Evolutionary conservation across 2,888 invertebrate species (phyloP), one percentile per base, ranked within the genome.

Genomic region (Ennomos quercinarius): DNA sequence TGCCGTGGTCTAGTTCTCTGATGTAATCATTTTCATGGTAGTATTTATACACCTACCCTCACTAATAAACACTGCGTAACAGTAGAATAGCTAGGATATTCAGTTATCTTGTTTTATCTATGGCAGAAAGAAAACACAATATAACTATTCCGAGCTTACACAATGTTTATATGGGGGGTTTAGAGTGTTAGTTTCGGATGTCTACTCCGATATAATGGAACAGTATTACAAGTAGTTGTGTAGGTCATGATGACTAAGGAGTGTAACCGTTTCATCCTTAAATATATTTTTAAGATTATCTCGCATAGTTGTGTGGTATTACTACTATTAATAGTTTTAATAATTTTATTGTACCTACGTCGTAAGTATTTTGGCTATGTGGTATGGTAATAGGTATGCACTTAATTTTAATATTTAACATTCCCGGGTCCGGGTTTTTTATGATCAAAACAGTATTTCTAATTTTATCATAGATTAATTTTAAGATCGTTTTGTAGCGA

Each of bases 161-260:
- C n/a, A n/a, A n/a, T n/a, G n/a, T n/a, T n/a, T n/a, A n/a, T n/a
- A n/a, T n/a, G n/a, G n/a, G n/a, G n/a, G n/a, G n/a, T n/a, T n/a
- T n/a, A n/a, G n/a, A 11, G 9, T 8, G 12, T 12, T 2, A 11
- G 10, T 4, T 43, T 27, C n/a, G 43, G 43, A 4, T 27, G 27
- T 17, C 1, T 1, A 10, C 27, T 2, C 43, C 43, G 43, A 43
- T 17, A 10, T 37, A 13, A 17, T 41, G 5, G 42, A 54, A 11
- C 54, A 54, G 54, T 54, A 54, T 54, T 54, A 42, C 12, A 43
- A 9, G 9, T 55, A 27, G 27, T 12, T 43, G 41, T 34, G 35
- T 49, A 44, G 9, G 13, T 27, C 27, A 27, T 27, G 3, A 27
- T 54, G 17, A 36, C n/a, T 42, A 36, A 10, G 11, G 2, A 8